These are phyloP conservation scores for Nannobrachium achirus DNA, from an alignment of 2,113 vertebrate genomes.

Conservation along the genomic window DNA sequence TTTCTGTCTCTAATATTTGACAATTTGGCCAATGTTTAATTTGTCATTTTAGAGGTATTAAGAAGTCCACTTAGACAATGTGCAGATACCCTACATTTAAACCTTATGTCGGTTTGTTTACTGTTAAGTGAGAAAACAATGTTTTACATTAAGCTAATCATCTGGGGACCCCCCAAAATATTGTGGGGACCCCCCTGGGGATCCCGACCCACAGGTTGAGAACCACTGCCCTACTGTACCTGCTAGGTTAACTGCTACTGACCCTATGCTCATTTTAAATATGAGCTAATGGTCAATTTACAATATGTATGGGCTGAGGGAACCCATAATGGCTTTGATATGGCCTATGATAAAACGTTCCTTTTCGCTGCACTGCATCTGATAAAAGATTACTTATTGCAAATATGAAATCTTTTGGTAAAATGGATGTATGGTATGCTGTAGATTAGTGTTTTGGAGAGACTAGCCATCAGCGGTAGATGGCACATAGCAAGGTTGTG, in stretches of 20 bases:
- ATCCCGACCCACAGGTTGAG: no score
- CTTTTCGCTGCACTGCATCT: slow-evolving; percentile 31
- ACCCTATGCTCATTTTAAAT: slow-evolving; percentile 7
- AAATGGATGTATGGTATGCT: slow-evolving; percentile 1
- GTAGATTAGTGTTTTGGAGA: slow-evolving; percentile 2
- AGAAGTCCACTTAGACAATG: no score
- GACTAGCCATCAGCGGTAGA: slow-evolving; percentile 26
- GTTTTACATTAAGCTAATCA: no score
- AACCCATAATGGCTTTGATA: not conserved
- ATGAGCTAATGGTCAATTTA: slow-evolving; percentile 21
- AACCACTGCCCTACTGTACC: slow-evolving; percentile 24
- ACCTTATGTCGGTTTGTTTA: no score
- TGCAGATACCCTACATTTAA: no score
- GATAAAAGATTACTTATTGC: slow-evolving; percentile 42
- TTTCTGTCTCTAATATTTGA: no score
- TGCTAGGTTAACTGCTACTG: slow-evolving; percentile 11
- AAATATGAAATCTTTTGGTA: slow-evolving; percentile 25
- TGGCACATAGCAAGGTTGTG: slow-evolving; percentile 27
- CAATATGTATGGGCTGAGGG: slow-evolving; percentile 21
- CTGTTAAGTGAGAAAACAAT: no score
- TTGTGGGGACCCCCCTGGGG: no score
- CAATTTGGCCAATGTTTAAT: no score
- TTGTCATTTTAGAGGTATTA: no score
- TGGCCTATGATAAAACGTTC: no score
- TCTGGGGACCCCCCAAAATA: no score